phyloP scores from a whole-genome alignment of 2,797 vertebrate genomes.

The Gymnothorax javanicus region DNA sequence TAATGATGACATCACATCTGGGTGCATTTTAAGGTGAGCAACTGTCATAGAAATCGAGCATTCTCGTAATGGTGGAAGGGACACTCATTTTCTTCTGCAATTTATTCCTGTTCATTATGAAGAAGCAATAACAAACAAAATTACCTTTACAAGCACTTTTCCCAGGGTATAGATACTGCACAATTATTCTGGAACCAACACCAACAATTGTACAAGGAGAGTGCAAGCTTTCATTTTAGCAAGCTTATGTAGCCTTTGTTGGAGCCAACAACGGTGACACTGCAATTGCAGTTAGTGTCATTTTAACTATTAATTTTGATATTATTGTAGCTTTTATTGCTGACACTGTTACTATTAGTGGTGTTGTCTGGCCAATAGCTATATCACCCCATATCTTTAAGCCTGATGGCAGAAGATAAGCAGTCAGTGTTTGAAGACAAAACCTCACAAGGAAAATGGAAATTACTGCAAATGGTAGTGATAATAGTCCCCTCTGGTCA shows the following conservation, averaged over 20 bases:
- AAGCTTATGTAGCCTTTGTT: not conserved
- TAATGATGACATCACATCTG: not conserved
- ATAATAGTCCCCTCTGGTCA: not conserved
- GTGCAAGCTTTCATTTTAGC: not conserved
- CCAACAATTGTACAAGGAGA: not conserved
- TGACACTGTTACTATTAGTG: not conserved
- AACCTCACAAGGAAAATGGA: not conserved
- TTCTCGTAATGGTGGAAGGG: not conserved
- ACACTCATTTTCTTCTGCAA: not conserved
- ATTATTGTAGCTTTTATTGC: not conserved
- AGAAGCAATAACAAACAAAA: not conserved
- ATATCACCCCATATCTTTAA: not conserved
- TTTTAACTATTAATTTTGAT: not conserved
- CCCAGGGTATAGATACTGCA: not conserved
- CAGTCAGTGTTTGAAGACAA: not conserved
- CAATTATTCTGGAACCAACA: not conserved
- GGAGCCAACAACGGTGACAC: not conserved
- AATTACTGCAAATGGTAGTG: not conserved
- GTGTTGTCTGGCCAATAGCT: not conserved
- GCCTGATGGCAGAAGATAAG: not conserved
- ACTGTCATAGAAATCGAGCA: not conserved
- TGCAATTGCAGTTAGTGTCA: not conserved
- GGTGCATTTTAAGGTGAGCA: not conserved
- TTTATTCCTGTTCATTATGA: not conserved
- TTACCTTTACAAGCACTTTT: not conserved